Evolutionary conservation across 2,888 invertebrate genomes (phyloP), one percentile per base, ranked within the genome.

Genomic region (Lagria hirta): DNA sequence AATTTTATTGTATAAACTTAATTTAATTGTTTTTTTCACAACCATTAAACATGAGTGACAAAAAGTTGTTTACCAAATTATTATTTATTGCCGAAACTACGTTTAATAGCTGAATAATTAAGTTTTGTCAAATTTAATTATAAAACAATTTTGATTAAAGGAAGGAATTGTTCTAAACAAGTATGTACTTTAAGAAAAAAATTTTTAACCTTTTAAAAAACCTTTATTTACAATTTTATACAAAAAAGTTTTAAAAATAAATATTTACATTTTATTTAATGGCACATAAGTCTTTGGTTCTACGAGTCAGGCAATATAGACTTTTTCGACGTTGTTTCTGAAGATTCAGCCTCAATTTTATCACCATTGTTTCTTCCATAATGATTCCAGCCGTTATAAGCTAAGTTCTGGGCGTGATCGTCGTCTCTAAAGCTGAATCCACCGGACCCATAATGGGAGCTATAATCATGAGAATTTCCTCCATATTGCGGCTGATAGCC

Each of bases 331-430:
- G 56, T 51, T 2, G 52, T 56, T 40, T 36, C 33, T 16, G 57
- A 60, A 5, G 28, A 28, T 51, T 60, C 62, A 3, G 61, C 62
- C 11, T 76, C 74, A 41, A 76, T 76, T n/a, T n/a, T n/a, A 21
- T 70, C 70, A 1, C 70, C 72, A 35, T 76, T 77, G 57, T 64
- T 74, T 42, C 53, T 56, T 49, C 84, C 77, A 59, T 81, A 84
- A 52, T 84, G 78, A 7, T 64, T 60, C 77, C 86, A 87, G 6
- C 85, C 86, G 49, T 82, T 83, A 68, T 87, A 88, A 0, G 87
- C 87, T 11, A 86, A 72, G 58, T 86, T 80, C 50, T 84, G 84
- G n/a, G 69, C 70, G 1, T 79, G 75, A 38, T 69, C 73, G 20
- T 81, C 79, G 38, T 83, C 82, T 16, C 81, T 78, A 64, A 83